Evolutionary conservation across 1,140 invertebrate species (phyloP).

Genomic region (Pristionchus pacificus): DNA sequence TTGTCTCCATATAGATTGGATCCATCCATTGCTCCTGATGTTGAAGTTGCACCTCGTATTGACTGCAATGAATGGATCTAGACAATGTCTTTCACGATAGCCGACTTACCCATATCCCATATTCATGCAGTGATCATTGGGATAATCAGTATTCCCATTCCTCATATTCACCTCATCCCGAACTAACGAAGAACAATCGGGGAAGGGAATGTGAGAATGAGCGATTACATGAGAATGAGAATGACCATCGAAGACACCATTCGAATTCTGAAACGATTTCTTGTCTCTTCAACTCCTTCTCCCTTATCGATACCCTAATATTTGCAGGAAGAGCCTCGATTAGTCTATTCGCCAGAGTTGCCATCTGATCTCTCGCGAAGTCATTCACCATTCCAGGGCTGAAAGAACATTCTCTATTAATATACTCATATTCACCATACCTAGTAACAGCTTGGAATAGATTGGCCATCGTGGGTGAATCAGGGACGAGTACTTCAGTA

Average conservation of each 20-base stretch:
- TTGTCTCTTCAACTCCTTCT: too few relatives aligned
- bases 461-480: constrained; percentile 31
- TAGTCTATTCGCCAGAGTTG: constrained; percentile 91
- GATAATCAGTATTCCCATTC: too few relatives aligned
- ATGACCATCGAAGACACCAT: too few relatives aligned
- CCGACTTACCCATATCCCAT: too few relatives aligned
- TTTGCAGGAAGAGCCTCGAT: constrained; percentile 93
- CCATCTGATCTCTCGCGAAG: constrained; percentile 71
- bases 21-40: constrained; percentile 64
- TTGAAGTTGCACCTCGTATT: constrained; percentile 68
- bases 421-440: constrained; percentile 23
- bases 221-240: too few relatives aligned
- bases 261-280: too few relatives aligned
- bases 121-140: too few relatives aligned
- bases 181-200: too few relatives aligned
- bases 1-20: too few relatives aligned
- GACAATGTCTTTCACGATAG: neutral
- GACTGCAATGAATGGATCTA: constrained; percentile 40
- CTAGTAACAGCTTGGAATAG: constrained; percentile 30
- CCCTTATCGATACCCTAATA: too few relatives aligned
- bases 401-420: constrained; percentile 46
- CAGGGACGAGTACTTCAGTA: constrained; percentile 26
- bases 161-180: too few relatives aligned
- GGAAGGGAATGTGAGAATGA: too few relatives aligned
- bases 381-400: constrained; percentile 43